These are phyloP conservation scores for Centroberyx gerrardi DNA, from an alignment of 2,797 vertebrate genomes.

Conservation along the genomic window DNA sequence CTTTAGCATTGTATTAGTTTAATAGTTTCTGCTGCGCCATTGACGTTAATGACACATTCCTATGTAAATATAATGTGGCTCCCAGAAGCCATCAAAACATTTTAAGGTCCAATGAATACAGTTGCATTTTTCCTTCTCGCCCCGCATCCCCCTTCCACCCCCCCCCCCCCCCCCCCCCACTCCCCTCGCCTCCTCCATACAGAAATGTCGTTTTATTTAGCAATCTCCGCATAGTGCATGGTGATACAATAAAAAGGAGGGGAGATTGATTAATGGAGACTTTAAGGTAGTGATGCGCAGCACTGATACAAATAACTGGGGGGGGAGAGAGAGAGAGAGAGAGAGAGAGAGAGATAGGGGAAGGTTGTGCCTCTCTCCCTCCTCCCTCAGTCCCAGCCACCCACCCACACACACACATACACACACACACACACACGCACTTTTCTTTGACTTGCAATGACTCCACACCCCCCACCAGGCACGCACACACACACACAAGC, in stretches of 20 bases:
- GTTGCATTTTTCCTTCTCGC: conserved; percentile 89
- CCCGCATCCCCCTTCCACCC: conserved; percentile 21
- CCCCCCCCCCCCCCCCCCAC: conserved; percentile 53
- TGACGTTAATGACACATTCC: conserved; percentile 98
- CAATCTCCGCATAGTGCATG: conserved; percentile 84
- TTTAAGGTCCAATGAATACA: conserved; percentile 98
- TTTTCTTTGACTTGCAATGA: too few species aligned
- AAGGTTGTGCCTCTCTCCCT: conserved; percentile 46
- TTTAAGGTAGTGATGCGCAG: conserved; percentile 89
- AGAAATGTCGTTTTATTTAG: conserved; percentile 93
- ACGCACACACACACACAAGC: conserved; percentile 18
- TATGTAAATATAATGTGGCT: conserved; percentile 94
- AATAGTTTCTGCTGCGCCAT: conserved; percentile 97
- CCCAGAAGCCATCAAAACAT: conserved; percentile 96
- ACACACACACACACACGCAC: conserved; percentile 33
- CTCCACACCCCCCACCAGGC: background rate
- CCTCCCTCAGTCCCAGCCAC: conserved; percentile 2
- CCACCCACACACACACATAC: conserved; percentile 3
- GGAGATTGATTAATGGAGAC: conserved; percentile 89
- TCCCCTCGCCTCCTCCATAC: conserved; percentile 52
- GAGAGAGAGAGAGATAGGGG: conserved; percentile 33
- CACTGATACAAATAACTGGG: conserved; percentile 85
- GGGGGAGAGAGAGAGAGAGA: conserved; percentile 72
- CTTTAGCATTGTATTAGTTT: conserved; percentile 98
- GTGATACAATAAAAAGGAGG: conserved; percentile 87